Evolutionary conservation across 2,113 vertebrate genomes (phyloP), one percentile per base, ranked within the genome.

Genomic region (Cyanoliseus patagonus): DNA sequence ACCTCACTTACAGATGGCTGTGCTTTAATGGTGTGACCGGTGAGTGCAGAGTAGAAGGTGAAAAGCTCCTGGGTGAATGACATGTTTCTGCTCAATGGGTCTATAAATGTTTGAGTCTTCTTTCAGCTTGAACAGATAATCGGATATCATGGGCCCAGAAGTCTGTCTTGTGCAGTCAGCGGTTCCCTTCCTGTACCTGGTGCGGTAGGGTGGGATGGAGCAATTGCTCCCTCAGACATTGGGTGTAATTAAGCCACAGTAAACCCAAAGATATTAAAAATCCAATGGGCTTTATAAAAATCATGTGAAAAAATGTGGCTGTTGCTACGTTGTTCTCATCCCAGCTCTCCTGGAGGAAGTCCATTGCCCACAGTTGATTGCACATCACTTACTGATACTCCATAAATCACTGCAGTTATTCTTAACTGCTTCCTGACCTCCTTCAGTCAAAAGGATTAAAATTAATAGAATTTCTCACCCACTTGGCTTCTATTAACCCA

Each of bases 71-170:
- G 53, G 35, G 1, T 70, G 17, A 52, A 13, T 53, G 27, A 33
- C 22, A 23, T 0, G 0, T 30, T 55, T 47, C n/a, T 47, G 11
- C 47, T 51, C 67, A 3, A 0, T 8, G 33, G 39, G 11, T n/a
- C 57, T 64, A 1, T n/a, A 11, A 59, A 9, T 6, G 11, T 68
- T 31, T 31, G 68, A 31, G n/a, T 17, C 7, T 24, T 31, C 41
- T 35, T 68, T 55, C 24, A 33, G 37, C 39, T 22, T 41, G 57
- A 13, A 1, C 33, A 42, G 63, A 7, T n/a, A 41, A 16, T 53
- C 10, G 52, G 64, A 2, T 49, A 25, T 1, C 1, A 1, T 13
- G 25, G 88, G 42, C 44, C 11, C 28, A 20, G 7, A 30, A 42
- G 11, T 35, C 33, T 67, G 28, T 7, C 19, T 44, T 15, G 30